Evolutionary conservation across 2,113 vertebrate genomes (phyloP), one percentile per base, ranked within the genome.

Genomic region (Chamaea fasciata): DNA sequence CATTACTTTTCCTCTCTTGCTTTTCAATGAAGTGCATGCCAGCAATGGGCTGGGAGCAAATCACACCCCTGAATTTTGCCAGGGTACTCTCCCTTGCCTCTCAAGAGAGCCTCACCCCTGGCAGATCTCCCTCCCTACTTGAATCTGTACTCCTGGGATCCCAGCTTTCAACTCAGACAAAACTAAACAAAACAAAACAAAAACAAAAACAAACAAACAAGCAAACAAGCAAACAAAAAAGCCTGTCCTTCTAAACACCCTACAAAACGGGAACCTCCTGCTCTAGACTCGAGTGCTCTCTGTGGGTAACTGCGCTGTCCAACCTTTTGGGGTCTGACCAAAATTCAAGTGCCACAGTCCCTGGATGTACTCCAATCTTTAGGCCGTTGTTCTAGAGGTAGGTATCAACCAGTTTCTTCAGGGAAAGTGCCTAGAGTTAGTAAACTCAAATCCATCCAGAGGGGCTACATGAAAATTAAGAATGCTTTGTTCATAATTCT

Each of bases 201-300:
- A 17, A 53, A 6, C 11, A 41, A 70, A 89, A 47, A 5, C 13
- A 22, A n/a, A 14, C 14, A 31, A 49, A n/a, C n/a, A n/a, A n/a
- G n/a, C n/a, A 70, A 87, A 50, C 14, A 50, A 26, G 26, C 13
- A 49, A 24, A 7, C 19, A 21, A 24, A 47, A 13, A 49, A 0
- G 0, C 8, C 10, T 69, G n/a, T 75, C 23, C 9, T 22, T 50
- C 62, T 53, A 13, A 62, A 52, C 15, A 31, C 5, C 2, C 31
- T 39, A 8, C 24, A 44, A 16, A 88, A 46, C 4, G 12, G 20
- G 8, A 8, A 37, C 27, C 10, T 87, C 47, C 21, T 35, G 1
- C 5, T 59, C 30, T 52, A 55, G 64, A 62, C 23, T n/a, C 55
- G 7, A 0, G 0, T 64, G 16, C 0, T 26, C 3, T 69, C 47